These are phyloP conservation scores for Discoglossus pictus DNA, from an alignment of 2,797 vertebrate species.

Conservation along the genomic window DNA sequence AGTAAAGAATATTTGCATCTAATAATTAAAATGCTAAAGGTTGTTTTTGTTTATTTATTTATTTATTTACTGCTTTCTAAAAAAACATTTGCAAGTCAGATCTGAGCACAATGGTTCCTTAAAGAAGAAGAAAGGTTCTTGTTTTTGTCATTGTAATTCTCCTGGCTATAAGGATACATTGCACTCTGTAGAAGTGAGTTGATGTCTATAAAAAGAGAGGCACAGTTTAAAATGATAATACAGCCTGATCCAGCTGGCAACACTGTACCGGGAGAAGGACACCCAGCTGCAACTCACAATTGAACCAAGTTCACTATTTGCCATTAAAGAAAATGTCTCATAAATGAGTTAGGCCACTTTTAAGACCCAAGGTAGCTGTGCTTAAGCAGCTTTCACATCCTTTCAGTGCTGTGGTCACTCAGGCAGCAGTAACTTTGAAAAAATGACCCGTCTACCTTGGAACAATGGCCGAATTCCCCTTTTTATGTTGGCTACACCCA, in stretches of 20 bases:
- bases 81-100: too few relatives aligned
- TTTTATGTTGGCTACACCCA: conserved; percentile 83
- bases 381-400: conserved; percentile 69
- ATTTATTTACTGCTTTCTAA: too few relatives aligned
- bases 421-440: conserved; percentile 96
- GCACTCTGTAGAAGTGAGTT: too few relatives aligned
- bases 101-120: too few relatives aligned
- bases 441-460: conserved; percentile 94
- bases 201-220: conserved; percentile 1
- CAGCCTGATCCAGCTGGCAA: conserved; percentile 32
- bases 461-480: conserved; percentile 90
- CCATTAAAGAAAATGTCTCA: conserved; percentile 51
- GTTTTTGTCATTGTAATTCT: too few relatives aligned
- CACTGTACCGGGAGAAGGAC: conserved; percentile 17
- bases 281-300: conserved; percentile 37
- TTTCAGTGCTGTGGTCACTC: conserved; percentile 79
- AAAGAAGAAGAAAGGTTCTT: too few relatives aligned
- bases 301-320: conserved; percentile 54
- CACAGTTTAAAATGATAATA: conserved; percentile 24
- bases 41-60: too few relatives aligned
- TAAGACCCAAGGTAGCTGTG: conserved; percentile 65
- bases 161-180: too few relatives aligned
- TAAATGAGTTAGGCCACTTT: conserved; percentile 15
- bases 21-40: too few relatives aligned
- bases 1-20: too few relatives aligned